Evolutionary conservation across 2,113 vertebrate species (phyloP).

Genomic region (Limnothrissa miodon): DNA sequence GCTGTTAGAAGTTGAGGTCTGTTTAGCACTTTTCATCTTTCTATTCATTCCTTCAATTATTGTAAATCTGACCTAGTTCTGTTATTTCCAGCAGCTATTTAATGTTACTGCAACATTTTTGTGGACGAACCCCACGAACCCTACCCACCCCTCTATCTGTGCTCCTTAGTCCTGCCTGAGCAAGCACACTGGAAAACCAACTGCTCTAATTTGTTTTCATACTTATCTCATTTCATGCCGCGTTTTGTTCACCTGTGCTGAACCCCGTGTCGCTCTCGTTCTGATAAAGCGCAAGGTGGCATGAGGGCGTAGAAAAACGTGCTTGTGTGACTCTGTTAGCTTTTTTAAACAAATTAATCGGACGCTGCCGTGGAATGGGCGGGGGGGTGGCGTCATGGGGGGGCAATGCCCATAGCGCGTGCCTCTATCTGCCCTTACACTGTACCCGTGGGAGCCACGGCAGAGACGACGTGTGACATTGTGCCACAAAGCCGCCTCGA

Average conservation of each 20-base stretch:
- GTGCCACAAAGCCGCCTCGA: background rate
- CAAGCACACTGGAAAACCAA: background rate
- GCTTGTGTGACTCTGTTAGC: constrained; percentile 25
- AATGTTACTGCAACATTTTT: background rate
- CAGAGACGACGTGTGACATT: background rate
- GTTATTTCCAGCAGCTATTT: background rate
- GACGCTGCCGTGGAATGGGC: background rate
- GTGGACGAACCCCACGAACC: background rate
- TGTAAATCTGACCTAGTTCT: background rate
- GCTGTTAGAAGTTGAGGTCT: background rate
- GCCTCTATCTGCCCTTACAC: background rate
- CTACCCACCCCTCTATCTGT: background rate
- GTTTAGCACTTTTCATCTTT: background rate
- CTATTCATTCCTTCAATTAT: background rate
- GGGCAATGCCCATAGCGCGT: background rate
- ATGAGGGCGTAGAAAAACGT: constrained; percentile 22
- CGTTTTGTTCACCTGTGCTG: constrained; percentile 21
- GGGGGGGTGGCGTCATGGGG: background rate
- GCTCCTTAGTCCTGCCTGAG: background rate
- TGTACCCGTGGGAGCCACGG: background rate
- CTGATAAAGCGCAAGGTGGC: constrained; percentile 27
- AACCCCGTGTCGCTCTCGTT: constrained; percentile 8
- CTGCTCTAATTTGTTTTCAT: constrained; percentile 32
- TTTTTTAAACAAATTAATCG: background rate
- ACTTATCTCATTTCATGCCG: constrained; percentile 34